Percentiles rank a stretch among this genome's conserved stretches.
phyloP scores from a whole-genome alignment of 2,113 vertebrate genomes.

The Calidris pygmaea region DNA sequence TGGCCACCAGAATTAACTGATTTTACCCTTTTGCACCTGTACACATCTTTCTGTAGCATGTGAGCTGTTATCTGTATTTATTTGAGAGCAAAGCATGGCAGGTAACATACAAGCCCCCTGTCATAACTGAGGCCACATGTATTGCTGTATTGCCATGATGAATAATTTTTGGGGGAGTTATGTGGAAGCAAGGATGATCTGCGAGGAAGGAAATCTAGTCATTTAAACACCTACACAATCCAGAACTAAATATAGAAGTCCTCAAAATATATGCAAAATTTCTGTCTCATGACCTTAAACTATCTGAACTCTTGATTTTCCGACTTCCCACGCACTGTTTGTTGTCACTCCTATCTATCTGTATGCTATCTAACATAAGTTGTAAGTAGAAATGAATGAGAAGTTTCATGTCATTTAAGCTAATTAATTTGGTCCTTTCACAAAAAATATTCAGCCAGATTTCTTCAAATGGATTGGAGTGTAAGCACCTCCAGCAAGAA shows the following conservation, averaged over 20 bases:
- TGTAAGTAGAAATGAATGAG: neutral
- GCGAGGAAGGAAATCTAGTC: conserved; percentile 7
- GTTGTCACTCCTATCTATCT: neutral
- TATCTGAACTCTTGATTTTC: conserved; percentile 22
- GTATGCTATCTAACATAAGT: neutral
- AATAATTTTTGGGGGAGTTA: neutral
- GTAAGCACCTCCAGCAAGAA: neutral
- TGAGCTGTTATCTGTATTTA: neutral
- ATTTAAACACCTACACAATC: neutral
- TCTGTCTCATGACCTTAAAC: neutral
- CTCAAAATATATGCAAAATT: neutral
- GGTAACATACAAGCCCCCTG: neutral
- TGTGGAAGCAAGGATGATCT: neutral
- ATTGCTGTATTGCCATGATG: neutral
- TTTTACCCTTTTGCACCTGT: neutral
- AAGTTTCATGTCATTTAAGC: conserved; percentile 4
- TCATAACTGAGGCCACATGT: neutral
- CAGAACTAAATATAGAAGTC: conserved; percentile 23
- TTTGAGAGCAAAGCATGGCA: neutral
- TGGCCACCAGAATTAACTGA: neutral
- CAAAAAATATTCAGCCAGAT: neutral
- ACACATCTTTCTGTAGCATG: neutral
- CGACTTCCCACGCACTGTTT: neutral
- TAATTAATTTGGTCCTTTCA: conserved; percentile 16
- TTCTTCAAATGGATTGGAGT: neutral